phyloP scores from a whole-genome alignment of 2,113 vertebrate genomes.

The Cebidichthys violaceus region DNA sequence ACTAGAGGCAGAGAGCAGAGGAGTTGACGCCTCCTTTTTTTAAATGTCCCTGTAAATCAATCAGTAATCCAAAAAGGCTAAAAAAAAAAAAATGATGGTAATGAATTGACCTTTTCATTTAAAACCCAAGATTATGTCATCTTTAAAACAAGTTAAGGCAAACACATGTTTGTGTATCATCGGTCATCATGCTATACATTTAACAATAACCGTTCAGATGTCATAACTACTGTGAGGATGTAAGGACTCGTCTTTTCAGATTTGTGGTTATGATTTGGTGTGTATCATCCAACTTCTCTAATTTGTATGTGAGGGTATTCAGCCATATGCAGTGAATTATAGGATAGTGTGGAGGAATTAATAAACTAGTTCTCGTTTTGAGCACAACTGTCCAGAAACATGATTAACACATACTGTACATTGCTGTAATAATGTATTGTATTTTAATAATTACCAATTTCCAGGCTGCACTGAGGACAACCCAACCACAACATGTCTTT shows the following conservation, averaged over 20 bases:
- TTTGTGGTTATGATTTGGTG: not conserved
- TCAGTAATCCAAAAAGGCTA: not conserved
- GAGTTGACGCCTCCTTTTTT: not conserved
- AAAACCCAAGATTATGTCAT: slow-evolving; percentile 28
- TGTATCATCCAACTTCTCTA: not conserved
- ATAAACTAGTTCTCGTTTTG: not conserved
- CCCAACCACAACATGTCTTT: slow-evolving; percentile 35
- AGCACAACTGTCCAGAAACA: not conserved
- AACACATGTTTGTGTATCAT: not conserved
- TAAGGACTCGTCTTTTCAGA: not conserved
- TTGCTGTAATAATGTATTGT: not conserved
- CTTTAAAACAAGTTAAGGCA: slow-evolving; percentile 25
- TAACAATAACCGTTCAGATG: not conserved
- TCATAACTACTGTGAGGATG: not conserved
- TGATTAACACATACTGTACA: not conserved
- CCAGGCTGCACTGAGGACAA: slow-evolving; percentile 24
- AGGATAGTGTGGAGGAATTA: not conserved
- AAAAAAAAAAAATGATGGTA: not conserved
- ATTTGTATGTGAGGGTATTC: not conserved
- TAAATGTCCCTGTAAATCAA: not conserved
- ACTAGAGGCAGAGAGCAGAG: slow-evolving; percentile 16
- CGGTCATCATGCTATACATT: not conserved
- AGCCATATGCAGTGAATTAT: not conserved
- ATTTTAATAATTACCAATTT: not conserved
- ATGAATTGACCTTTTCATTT: not conserved